These are phyloP conservation scores for Conus betulinus DNA, from an alignment of 1,140 invertebrate species.

Conservation along the genomic window DNA sequence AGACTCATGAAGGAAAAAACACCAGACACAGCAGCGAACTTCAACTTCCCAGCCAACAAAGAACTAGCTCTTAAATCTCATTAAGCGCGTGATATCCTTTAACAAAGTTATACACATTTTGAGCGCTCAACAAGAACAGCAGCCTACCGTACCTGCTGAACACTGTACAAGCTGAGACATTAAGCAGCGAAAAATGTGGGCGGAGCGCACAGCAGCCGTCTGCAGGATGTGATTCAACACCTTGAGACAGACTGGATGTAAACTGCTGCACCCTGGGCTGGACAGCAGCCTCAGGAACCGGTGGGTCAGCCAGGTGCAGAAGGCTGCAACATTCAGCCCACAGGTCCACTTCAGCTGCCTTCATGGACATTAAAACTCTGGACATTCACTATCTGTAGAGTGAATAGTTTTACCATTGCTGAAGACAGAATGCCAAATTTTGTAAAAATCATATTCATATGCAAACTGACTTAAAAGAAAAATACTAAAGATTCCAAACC, in stretches of 20 bases:
- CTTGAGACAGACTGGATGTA: conserved; percentile 43
- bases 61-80: background rate
- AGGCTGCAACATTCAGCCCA: conserved; percentile 42
- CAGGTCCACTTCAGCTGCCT: no score
- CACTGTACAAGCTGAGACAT: conserved; percentile 33
- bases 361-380: no score
- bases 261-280: conserved; percentile 38
- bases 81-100: background rate
- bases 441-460: no score
- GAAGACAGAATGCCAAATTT: no score
- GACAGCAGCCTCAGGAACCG: conserved; percentile 43
- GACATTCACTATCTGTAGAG: no score
- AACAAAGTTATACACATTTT: background rate
- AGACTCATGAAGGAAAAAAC: no score
- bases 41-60: background rate
- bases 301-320: conserved; percentile 56
- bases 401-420: no score
- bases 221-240: conserved; percentile 44
- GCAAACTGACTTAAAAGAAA: no score
- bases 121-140: no score
- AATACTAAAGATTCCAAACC: no score
- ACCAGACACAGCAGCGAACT: no score
- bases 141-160: conserved; percentile 31
- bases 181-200: conserved; percentile 36
- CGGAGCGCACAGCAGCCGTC: conserved; percentile 42